Percentiles rank a stretch among this genome's conserved stretches.
Evolutionary conservation across 2,888 invertebrate species (phyloP).

Genomic region (Agrochola circellaris): DNA sequence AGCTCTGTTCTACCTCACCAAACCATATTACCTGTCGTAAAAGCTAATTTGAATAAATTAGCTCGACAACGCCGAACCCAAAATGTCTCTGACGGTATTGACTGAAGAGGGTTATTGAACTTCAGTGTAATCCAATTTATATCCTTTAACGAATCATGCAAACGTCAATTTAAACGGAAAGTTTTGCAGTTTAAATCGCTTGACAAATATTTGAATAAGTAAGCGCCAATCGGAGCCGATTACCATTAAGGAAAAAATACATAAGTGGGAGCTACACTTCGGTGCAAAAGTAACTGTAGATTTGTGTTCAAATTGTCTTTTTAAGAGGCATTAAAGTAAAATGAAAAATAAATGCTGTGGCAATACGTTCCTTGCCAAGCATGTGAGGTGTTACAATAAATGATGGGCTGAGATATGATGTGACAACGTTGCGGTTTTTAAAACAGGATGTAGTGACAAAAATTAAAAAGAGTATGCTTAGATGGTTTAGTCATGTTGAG

Average conservation of each 20-base stretch:
- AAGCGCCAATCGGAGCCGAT: slow-evolving; percentile 14
- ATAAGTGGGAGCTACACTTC: slow-evolving; percentile 4
- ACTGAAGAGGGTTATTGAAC: slow-evolving; percentile 28
- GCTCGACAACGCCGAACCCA: slow-evolving; percentile 14
- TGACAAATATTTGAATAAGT: slow-evolving; percentile 34
- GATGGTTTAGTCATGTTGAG: too few relatives aligned
- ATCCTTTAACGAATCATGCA: slow-evolving; percentile 8
- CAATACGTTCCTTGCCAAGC: too few relatives aligned
- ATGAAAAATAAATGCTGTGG: too few relatives aligned
- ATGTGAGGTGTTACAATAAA: too few relatives aligned
- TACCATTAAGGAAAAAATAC: slow-evolving; percentile 9
- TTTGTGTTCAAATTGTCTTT: neutral
- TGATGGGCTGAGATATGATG: too few relatives aligned
- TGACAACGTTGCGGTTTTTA: too few relatives aligned
- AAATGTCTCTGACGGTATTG: slow-evolving; percentile 18
- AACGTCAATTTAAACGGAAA: slow-evolving; percentile 18
- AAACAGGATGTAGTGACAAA: too few relatives aligned
- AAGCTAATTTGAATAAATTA: slow-evolving; percentile 48
- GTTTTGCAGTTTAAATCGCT: slow-evolving; percentile 7
- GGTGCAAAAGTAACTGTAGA: neutral
- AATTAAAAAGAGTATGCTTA: too few relatives aligned
- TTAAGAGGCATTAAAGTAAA: too few relatives aligned
- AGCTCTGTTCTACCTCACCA: slow-evolving; percentile 6
- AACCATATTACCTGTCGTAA: slow-evolving; percentile 10
- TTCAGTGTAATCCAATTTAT: slow-evolving; percentile 38